Evolutionary conservation across 2,113 vertebrate species (phyloP), one percentile per base, ranked within the genome.

Genomic region (Gulo gulo): DNA sequence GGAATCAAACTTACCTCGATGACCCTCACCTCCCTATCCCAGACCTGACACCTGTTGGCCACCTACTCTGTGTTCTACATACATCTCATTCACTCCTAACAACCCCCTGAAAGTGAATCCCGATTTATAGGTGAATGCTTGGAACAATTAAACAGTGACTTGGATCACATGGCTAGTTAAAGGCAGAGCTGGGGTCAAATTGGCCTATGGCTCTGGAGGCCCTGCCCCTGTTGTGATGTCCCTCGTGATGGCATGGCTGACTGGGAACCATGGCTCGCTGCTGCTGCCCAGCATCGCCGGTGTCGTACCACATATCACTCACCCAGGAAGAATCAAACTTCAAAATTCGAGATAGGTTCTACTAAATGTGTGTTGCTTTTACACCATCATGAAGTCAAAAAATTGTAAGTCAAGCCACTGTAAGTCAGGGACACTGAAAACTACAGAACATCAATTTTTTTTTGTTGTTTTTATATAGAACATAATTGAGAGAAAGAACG

Each of bases 291-390:
- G 42, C 26, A 16, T 29, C 73, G 29, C 39, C 0, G 14, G 24
- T 16, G 24, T 45, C 3, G 0, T 42, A 16, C 42, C 1, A 0
- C 39, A 7, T 31, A 18, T 47, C 7, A 15, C 74, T 78, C 15
- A 29, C 74, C 74, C 42, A 16, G 42, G 39, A 76, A 29, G 14
- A 76, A 4, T 29, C 24, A 76, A 76, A 76, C 36, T 42, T 26
- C 21, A 74, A 45, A 42, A 74, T 42, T 47, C 7, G 1, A 78
- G 45, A 31, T 45, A 8, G 7, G 26, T 47, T 31, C 74, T 47
- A 78, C 42, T 78, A 26, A 47, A 16, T 4, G 4, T 31, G 7
- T 78, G 74, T 78, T 47, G 14, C 74, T 47, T 47, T 78, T 26
- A 47, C 15, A 29, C 7, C 15, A 31, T 47, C 15, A 29, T 47